Evolutionary conservation across 2,797 vertebrate genomes (phyloP).

Genomic region (Acropternis orthonyx): DNA sequence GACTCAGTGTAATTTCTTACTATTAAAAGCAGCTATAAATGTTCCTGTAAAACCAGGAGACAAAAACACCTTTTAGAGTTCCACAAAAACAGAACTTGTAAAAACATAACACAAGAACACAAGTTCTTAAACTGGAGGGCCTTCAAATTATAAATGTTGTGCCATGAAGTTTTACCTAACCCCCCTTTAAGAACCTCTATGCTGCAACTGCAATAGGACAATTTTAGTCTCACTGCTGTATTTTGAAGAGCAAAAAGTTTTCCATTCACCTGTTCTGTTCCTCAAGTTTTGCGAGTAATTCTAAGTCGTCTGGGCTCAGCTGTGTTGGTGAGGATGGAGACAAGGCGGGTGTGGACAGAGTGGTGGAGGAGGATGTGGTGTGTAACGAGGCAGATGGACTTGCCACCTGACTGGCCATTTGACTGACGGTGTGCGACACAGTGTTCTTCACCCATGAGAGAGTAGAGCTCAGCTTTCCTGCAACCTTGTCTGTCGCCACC

Average conservation of each 20-base stretch:
- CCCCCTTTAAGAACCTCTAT: not conserved
- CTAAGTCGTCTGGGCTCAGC: conserved; percentile 93
- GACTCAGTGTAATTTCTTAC: not conserved
- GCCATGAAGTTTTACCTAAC: not conserved
- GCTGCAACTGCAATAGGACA: not conserved
- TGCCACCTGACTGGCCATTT: conserved; percentile 99
- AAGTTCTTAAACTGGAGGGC: not conserved
- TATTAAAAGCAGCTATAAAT: not conserved
- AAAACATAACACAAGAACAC: not conserved
- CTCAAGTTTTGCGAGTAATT: conserved; percentile 94
- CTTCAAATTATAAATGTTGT: not conserved
- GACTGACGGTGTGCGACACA: conserved; percentile 95
- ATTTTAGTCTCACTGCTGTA: not conserved
- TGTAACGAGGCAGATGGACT: conserved; percentile 86
- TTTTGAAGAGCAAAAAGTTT: not conserved
- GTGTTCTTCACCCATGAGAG: conserved; percentile 99
- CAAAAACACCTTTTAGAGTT: not conserved
- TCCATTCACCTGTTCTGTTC: conserved; percentile 93
- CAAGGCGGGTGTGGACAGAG: conserved; percentile 86
- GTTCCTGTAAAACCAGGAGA: not conserved
- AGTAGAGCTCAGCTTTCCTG: conserved; percentile 98
- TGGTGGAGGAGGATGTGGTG: conserved; percentile 86
- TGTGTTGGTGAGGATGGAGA: conserved; percentile 85
- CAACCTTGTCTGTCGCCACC: conserved; percentile 99
- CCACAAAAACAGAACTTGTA: not conserved